These are phyloP conservation scores for Hyperopisus bebe DNA, from an alignment of 2,113 vertebrate species.

Conservation along the genomic window DNA sequence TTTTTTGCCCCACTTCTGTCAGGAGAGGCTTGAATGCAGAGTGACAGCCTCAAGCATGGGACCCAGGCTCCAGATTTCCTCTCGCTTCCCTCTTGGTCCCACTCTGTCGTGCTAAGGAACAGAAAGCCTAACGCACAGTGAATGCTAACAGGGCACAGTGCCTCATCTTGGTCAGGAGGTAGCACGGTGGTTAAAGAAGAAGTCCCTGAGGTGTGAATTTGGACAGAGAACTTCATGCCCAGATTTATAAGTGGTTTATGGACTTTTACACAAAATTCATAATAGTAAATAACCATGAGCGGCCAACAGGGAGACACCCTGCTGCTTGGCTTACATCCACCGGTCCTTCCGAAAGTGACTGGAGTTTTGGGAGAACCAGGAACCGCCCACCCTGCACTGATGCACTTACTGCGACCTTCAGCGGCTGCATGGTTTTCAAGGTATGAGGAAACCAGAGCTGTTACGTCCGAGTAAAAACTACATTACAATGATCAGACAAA, in stretches of 20 bases:
- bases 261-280: neutral
- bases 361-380: neutral
- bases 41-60: neutral
- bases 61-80: neutral
- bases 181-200: neutral
- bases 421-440: neutral
- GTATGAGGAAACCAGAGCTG: neutral
- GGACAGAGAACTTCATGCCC: neutral
- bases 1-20: conserved; percentile 26
- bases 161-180: neutral
- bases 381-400: neutral
- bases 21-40: conserved; percentile 20
- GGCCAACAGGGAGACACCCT: neutral
- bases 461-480: neutral
- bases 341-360: neutral
- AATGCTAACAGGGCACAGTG: neutral
- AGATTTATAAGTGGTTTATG: neutral
- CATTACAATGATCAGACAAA: neutral
- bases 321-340: neutral
- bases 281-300: neutral
- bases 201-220: neutral
- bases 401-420: neutral
- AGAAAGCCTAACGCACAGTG: neutral
- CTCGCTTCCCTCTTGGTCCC: neutral
- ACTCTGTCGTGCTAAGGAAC: neutral